Evolutionary conservation across 2,113 vertebrate genomes (phyloP).

Genomic region (Dicaeum eximium): DNA sequence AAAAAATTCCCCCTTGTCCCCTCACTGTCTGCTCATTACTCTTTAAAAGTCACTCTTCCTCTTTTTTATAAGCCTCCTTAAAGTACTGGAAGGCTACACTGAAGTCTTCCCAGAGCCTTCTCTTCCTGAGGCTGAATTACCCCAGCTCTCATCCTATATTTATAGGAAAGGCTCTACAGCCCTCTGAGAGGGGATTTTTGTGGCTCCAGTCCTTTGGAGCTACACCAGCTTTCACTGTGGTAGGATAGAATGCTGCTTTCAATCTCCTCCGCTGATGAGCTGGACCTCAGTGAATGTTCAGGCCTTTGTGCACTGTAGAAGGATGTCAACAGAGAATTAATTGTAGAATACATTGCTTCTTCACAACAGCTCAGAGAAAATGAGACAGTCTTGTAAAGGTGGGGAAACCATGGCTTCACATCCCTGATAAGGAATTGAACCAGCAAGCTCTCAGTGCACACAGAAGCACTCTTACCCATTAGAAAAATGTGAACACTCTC

Average conservation of each 20-base stretch:
- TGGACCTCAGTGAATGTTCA: background rate
- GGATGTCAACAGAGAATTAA: background rate
- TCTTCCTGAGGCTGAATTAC: background rate
- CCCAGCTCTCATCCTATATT: background rate
- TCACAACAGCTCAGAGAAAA: background rate
- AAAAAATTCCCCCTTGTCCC: background rate
- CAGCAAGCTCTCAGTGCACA: background rate
- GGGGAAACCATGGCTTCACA: background rate
- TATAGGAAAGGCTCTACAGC: background rate
- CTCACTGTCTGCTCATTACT: background rate
- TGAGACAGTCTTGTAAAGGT: background rate
- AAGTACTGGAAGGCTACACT: background rate
- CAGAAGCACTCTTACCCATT: background rate
- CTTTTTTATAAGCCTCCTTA: background rate
- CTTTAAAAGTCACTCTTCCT: background rate
- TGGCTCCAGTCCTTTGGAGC: background rate
- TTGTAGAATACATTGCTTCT: background rate
- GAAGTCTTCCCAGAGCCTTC: background rate
- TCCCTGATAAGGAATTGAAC: background rate
- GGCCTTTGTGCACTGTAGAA: background rate
- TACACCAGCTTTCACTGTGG: no score
- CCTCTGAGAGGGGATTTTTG: background rate
- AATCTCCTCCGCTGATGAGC: background rate
- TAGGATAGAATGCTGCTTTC: background rate
- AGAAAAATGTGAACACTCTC: background rate